Conservation (phyloP, 2,888 invertebrate genomes). For the Epistrophe grossulariae region DNA sequence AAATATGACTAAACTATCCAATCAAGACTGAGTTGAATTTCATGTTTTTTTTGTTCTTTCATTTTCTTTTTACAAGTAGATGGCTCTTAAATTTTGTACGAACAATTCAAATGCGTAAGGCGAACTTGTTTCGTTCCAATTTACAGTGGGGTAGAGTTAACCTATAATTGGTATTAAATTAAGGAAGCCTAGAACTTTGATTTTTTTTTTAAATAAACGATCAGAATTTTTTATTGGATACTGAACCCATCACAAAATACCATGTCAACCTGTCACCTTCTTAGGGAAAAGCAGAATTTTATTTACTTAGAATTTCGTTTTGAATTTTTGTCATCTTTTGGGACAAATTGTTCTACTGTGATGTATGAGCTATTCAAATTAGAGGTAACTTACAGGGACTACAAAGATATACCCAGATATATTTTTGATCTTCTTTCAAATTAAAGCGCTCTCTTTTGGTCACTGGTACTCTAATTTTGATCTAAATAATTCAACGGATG, state of each 20-base stretch:
- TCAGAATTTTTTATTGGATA: too few species aligned
- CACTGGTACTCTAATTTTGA: not conserved
- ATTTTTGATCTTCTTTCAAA: not conserved
- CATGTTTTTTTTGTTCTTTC: not conserved
- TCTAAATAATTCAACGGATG: conserved; percentile 46
- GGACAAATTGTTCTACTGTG: not conserved
- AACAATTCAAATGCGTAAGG: conserved; percentile 24
- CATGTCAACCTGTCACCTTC: too few species aligned
- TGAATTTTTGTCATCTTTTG: too few species aligned
- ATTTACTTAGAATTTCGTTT: too few species aligned
- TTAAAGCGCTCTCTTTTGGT: not conserved
- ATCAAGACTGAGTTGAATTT: conserved; percentile 21
- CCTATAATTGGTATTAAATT: not conserved
- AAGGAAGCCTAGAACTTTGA: too few species aligned
- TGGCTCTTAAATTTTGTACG: conserved; percentile 26
- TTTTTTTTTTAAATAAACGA: too few species aligned
- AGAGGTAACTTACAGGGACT: not conserved
- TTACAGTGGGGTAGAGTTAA: conserved; percentile 7
- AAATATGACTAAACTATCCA: not conserved
- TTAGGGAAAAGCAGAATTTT: too few species aligned
- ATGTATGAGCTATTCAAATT: conserved; percentile 19
- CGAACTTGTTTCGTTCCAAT: conserved; percentile 18
- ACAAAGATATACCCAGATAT: not conserved
- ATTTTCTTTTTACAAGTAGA: not conserved
- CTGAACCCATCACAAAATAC: too few species aligned